Evolutionary conservation across 2,797 vertebrate genomes (phyloP), one percentile per base, ranked within the genome.

Genomic region (Hypotaenidia okinawae): DNA sequence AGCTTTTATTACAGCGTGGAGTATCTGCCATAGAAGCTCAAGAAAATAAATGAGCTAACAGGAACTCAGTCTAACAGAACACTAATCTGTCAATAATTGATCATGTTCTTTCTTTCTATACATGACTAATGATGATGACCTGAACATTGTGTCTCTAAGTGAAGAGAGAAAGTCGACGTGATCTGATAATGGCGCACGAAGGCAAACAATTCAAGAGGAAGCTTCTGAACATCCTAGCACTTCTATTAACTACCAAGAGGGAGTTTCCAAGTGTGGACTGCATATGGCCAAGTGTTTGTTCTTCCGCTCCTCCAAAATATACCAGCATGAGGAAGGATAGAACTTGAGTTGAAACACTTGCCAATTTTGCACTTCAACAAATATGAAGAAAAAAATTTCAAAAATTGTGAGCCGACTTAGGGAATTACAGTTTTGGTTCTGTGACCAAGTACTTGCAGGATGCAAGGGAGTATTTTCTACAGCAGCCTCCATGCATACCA

Each of bases 121-220:
- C 13, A 33, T 5, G 28, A 76, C 21, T 37, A 84, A 78, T 3
- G 2, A 35, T 3, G 5, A 70, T 64, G 62, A 91, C 37, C 28
- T 14, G 15, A 69, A 17, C 33, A 67, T 1, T 43, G 17, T 61
- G 18, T 35, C 11, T 61, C 57, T 69, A 86, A 89, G 58, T 23
- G 21, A 86, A 33, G 37, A 49, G 13, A 78, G 32, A 84, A 79
- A 73, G 43, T 7, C n/a, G 10, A 73, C 43, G 78, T 3, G 41
- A 39, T 87, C n/a, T 30, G 37, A 52, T 90, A 72, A 79, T 15
- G 16, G 13, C 39, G 58, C 63, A 55, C 16, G 68, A 93, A 89
- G 22, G 21, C 70, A 93, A 95, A 94, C 41, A 92, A n/a, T 58
- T 78, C 69, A 69, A 58, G n/a, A 93, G 67, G 39, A 88, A 93